phyloP scores from a whole-genome alignment of 2,113 vertebrate genomes.

The Vidua macroura region DNA sequence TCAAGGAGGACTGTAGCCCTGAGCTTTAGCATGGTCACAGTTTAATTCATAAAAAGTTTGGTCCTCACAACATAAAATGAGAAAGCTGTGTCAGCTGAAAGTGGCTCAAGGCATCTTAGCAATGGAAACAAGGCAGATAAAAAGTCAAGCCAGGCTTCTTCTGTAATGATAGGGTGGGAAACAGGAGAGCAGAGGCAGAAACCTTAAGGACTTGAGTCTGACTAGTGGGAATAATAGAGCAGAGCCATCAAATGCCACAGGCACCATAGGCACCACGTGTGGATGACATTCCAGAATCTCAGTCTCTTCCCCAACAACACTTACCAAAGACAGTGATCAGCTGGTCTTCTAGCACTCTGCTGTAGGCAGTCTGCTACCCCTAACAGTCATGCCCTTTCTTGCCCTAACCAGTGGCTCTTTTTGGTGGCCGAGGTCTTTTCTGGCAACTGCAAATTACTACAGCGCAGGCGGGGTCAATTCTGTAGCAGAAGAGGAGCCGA shows the following conservation, averaged over 20 bases:
- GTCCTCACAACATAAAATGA: background rate
- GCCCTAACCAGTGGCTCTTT: background rate
- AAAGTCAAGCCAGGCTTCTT: background rate
- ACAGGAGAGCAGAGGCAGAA: background rate
- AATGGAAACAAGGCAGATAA: background rate
- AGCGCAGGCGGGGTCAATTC: accelerated
- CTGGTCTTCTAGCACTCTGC: background rate
- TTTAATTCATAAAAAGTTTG: background rate
- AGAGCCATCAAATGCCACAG: background rate
- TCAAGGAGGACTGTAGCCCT: background rate
- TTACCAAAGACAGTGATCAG: background rate
- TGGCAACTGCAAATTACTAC: background rate
- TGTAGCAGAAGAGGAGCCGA: background rate
- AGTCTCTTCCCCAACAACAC: background rate
- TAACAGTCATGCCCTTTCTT: background rate
- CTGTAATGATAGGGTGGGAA: background rate
- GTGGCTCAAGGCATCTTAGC: background rate
- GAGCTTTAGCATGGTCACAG: background rate
- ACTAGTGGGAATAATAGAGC: background rate
- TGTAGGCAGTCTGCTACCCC: background rate
- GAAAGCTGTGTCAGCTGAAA: background rate
- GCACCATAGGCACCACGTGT: accelerated
- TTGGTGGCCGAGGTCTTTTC: background rate
- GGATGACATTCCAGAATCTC: background rate
- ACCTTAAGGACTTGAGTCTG: background rate